Evolutionary conservation across 2,888 invertebrate species (phyloP).

Genomic region (Noctua fimbriata): DNA sequence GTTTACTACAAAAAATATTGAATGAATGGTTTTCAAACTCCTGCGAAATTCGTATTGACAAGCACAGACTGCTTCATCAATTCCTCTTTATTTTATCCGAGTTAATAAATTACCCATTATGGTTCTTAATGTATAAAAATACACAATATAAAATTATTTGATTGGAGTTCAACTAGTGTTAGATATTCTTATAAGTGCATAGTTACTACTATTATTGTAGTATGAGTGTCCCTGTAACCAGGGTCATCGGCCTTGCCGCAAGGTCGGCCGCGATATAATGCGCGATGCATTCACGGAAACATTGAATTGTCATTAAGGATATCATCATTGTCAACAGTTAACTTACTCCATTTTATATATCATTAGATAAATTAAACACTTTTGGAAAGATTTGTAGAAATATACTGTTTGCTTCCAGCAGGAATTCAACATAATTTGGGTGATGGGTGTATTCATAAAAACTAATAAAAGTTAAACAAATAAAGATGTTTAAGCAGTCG

Average conservation of each 20-base stretch:
- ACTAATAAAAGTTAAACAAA: background rate
- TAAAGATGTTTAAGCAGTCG: background rate
- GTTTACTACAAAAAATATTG: background rate
- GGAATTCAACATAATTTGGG: background rate
- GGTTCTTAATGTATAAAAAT: background rate
- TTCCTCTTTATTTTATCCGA: background rate
- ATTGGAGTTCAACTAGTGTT: background rate
- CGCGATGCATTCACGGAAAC: conserved; percentile 25
- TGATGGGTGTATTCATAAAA: background rate
- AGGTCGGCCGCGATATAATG: conserved; percentile 28
- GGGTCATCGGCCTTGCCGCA: conserved; percentile 11
- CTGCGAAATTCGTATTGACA: background rate
- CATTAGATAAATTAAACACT: background rate
- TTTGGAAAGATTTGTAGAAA: background rate
- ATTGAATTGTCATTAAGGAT: conserved; percentile 25
- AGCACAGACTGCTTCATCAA: background rate
- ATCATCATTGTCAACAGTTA: background rate
- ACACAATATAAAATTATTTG: background rate
- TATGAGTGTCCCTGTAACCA: conserved; percentile 18
- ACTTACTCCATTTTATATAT: conserved; percentile 2
- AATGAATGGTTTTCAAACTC: background rate
- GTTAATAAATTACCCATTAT: background rate
- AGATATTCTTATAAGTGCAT: background rate
- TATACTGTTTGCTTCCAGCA: background rate
- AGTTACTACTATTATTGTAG: background rate